Conservation (phyloP, 2,888 invertebrate species). For the Noctua janthe region DNA sequence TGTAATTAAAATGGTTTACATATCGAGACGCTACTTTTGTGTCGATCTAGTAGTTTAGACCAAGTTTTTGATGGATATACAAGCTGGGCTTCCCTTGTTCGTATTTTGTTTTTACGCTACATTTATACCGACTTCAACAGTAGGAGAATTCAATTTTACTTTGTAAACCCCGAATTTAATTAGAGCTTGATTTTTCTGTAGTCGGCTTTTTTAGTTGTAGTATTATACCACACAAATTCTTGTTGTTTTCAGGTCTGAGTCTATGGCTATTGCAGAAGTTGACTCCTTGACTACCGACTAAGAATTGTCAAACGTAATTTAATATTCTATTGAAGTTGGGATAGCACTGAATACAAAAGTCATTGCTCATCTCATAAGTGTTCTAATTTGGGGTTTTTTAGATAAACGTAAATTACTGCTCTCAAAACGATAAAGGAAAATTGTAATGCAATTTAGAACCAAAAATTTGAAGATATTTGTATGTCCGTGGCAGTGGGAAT, state of each 20-base stretch:
- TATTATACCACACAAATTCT: too few relatives aligned
- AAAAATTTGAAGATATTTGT: neutral
- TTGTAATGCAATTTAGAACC: neutral
- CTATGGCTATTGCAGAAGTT: neutral
- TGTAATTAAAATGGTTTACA: conserved; percentile 3
- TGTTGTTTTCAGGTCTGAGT: neutral
- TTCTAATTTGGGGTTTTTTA: too few relatives aligned
- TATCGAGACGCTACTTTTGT: neutral
- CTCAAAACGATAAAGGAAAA: neutral
- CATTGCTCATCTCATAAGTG: neutral
- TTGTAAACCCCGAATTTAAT: too few relatives aligned
- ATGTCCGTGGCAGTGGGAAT: neutral
- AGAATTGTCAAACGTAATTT: neutral
- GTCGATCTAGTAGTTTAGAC: neutral
- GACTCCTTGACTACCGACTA: neutral
- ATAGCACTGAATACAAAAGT: neutral
- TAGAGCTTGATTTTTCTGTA: too few relatives aligned
- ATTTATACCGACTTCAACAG: too few relatives aligned
- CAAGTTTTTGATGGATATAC: neutral
- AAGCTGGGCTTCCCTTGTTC: too few relatives aligned
- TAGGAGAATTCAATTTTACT: too few relatives aligned
- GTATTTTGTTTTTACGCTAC: neutral
- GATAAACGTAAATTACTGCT: neutral
- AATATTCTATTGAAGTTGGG: neutral
- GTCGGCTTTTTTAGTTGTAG: too few relatives aligned